Conservation (phyloP, 2,797 vertebrate species). For the Cuculus canorus region DNA sequence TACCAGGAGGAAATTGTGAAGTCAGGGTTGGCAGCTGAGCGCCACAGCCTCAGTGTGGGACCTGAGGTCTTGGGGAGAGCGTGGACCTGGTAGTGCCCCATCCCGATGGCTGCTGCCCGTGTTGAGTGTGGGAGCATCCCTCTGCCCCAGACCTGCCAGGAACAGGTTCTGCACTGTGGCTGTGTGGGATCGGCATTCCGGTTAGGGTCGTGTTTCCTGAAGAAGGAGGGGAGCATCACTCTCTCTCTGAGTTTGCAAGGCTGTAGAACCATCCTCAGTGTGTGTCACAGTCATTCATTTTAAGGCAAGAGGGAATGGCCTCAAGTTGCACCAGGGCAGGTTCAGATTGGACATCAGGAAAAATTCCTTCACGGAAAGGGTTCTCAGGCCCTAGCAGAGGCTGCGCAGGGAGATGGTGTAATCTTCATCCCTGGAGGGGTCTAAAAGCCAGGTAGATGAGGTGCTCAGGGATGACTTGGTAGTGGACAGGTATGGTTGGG, state of each 20-base stretch:
- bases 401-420: too few species aligned
- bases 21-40: background rate
- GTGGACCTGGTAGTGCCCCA: fast-evolving
- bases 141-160: background rate
- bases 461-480: too few species aligned
- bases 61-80: background rate
- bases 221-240: background rate
- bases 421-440: too few species aligned
- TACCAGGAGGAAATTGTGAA: background rate
- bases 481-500: too few species aligned
- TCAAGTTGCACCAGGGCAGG: too few species aligned
- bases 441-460: too few species aligned
- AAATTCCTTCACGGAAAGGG: too few species aligned
- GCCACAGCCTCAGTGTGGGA: background rate
- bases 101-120: background rate
- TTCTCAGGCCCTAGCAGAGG: too few species aligned
- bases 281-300: background rate
- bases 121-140: background rate
- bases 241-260: background rate
- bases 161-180: background rate
- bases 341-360: too few species aligned
- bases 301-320: too few species aligned
- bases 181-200: background rate
- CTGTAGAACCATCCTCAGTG: background rate
- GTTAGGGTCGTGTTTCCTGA: background rate